A percentile compares a stretch with the other conserved stretches of the same genome.
Evolutionary conservation across 2,797 vertebrate genomes (phyloP).

Genomic region (Ceyx erithaca): DNA sequence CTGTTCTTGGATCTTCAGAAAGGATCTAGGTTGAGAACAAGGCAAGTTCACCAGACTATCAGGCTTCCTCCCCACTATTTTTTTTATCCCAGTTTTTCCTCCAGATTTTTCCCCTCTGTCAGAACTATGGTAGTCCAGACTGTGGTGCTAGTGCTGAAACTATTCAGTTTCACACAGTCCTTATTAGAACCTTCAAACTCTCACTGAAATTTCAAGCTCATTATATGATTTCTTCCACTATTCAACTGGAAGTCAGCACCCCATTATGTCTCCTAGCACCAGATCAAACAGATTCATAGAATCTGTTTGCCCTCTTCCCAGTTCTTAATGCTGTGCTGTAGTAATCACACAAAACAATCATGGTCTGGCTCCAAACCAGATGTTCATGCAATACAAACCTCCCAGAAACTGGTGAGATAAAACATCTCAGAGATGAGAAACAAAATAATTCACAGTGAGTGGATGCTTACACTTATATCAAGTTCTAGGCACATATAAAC

Average conservation of each 20-base stretch:
- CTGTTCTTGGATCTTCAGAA: not conserved
- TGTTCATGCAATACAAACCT: not conserved
- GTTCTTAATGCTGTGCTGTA: not conserved
- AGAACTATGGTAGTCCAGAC: not conserved
- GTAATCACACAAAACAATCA: not conserved
- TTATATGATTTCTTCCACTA: not conserved
- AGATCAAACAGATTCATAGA: not conserved
- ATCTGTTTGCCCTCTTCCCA: not conserved
- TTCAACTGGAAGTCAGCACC: not conserved
- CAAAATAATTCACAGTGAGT: not conserved
- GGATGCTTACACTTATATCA: not conserved
- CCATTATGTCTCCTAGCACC: not conserved
- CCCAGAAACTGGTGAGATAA: not conserved
- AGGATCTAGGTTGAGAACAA: not conserved
- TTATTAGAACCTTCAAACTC: not conserved
- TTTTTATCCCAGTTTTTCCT: not conserved
- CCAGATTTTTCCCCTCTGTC: not conserved
- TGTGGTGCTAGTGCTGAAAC: accelerated
- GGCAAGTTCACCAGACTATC: not conserved
- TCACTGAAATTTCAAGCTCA: not conserved
- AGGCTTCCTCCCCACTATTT: not conserved
- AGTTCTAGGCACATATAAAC: not conserved
- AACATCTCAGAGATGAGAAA: not conserved
- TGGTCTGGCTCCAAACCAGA: not conserved
- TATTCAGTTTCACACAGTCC: not conserved